A percentile compares a stretch with the other conserved stretches of the same genome.
Evolutionary conservation across 2,113 vertebrate genomes (phyloP).

Genomic region (Chloebia gouldiae): DNA sequence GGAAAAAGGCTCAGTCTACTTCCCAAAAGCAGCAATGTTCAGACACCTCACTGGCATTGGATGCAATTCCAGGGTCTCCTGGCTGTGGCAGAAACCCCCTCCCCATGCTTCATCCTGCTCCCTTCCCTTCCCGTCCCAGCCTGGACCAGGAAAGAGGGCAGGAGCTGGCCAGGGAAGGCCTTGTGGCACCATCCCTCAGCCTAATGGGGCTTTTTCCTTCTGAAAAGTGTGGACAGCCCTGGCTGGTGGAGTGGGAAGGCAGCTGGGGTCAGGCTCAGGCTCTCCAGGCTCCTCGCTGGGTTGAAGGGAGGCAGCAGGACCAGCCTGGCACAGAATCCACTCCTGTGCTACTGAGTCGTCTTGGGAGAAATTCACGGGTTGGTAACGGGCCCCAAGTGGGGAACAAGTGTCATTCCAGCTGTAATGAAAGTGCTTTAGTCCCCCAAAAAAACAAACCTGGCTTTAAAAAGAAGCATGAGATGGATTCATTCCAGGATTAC

Average conservation of each 20-base stretch:
- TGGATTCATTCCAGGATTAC: slow-evolving; percentile 56
- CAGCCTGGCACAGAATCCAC: background rate
- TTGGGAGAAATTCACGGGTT: background rate
- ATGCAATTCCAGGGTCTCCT: background rate
- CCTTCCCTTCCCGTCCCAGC: background rate
- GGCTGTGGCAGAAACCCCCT: background rate
- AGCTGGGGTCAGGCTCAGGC: background rate
- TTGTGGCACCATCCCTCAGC: background rate
- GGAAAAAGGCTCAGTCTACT: background rate
- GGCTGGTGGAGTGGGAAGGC: background rate
- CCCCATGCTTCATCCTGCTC: background rate
- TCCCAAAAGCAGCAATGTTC: background rate
- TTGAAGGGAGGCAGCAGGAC: background rate
- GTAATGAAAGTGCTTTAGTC: background rate
- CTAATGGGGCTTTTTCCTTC: background rate
- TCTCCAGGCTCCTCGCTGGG: background rate
- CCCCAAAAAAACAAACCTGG: background rate
- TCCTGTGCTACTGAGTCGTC: fast-evolving
- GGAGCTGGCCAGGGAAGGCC: background rate
- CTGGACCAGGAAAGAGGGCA: background rate
- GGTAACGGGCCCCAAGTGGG: background rate
- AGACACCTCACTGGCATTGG: fast-evolving
- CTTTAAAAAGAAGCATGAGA: slow-evolving; percentile 47
- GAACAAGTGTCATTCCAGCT: background rate
- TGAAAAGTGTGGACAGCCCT: background rate